These are phyloP conservation scores for Carlito syrichta DNA, from an alignment of 2,113 vertebrate genomes.

Conservation along the genomic window DNA sequence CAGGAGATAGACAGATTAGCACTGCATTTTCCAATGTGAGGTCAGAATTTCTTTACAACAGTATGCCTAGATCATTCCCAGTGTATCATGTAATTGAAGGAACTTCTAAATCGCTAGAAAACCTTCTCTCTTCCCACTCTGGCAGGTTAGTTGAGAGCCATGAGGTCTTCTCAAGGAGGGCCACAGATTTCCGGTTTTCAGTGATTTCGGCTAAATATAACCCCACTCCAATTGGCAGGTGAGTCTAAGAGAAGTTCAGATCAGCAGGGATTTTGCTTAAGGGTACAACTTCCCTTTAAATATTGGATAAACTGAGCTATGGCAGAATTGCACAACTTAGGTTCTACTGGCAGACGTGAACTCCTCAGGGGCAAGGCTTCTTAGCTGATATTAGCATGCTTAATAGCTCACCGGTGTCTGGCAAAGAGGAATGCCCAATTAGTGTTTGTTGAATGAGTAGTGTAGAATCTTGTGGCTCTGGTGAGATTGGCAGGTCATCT, in stretches of 20 bases:
- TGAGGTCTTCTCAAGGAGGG: not conserved
- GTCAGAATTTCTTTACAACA: not conserved
- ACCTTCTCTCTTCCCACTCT: not conserved
- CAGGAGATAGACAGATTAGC: not conserved
- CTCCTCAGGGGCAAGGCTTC: not conserved
- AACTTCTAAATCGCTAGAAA: not conserved
- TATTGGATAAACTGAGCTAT: not conserved
- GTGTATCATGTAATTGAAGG: not conserved
- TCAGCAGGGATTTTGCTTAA: not conserved
- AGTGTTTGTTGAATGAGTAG: not conserved
- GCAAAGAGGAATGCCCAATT: not conserved
- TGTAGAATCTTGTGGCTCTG: not conserved
- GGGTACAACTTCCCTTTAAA: not conserved
- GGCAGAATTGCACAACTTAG: not conserved
- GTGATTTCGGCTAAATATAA: not conserved
- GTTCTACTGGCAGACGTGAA: not conserved
- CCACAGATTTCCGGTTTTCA: not conserved
- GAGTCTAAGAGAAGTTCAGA: not conserved
- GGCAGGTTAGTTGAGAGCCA: not conserved
- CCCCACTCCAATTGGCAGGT: not conserved
- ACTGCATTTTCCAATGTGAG: not conserved
- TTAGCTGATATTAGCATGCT: not conserved
- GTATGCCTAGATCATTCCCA: not conserved
- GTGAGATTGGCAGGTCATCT: not conserved
- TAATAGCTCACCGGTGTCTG: not conserved